A percentile compares a stretch with the other conserved stretches of the same genome.
Evolutionary conservation across 1,140 invertebrate species (phyloP).

Genomic region (Marisa cornuarietis): DNA sequence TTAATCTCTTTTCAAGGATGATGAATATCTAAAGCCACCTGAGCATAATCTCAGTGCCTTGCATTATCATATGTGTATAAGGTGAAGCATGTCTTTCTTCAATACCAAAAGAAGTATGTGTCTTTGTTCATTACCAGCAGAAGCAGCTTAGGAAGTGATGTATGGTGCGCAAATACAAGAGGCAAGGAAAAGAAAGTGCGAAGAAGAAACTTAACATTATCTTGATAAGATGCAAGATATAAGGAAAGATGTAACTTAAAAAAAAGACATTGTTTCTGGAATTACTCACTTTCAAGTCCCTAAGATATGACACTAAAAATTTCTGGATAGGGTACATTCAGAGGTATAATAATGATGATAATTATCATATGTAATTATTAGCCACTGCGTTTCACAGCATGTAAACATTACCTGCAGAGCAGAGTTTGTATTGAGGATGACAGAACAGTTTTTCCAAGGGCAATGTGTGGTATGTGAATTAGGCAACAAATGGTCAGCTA

Average conservation of each 20-base stretch:
- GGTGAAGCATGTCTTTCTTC: too few relatives aligned
- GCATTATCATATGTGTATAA: neutral
- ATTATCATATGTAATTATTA: neutral
- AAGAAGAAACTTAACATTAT: too few relatives aligned
- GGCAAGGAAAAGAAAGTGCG: too few relatives aligned
- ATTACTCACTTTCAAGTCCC: too few relatives aligned
- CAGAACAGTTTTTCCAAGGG: conserved; percentile 40
- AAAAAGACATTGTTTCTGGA: too few relatives aligned
- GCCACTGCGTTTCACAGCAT: neutral
- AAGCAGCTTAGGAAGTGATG: too few relatives aligned
- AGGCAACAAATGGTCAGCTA: conserved; percentile 33
- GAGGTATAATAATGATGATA: neutral
- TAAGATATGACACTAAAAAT: too few relatives aligned
- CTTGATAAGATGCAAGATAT: too few relatives aligned
- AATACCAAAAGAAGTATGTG: neutral
- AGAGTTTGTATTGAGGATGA: conserved; percentile 29
- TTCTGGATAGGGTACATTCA: too few relatives aligned
- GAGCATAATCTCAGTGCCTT: neutral
- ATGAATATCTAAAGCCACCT: neutral
- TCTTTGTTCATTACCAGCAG: neutral
- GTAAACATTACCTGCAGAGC: conserved; percentile 21
- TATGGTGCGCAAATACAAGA: neutral
- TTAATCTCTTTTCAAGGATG: neutral
- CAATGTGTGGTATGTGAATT: conserved; percentile 31
- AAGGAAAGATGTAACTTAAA: too few relatives aligned